A percentile compares a stretch with the other conserved stretches of the same genome.
These are phyloP conservation scores for Marasmarcha lunaedactyla DNA, from an alignment of 2,888 invertebrate genomes.

Conservation along the genomic window DNA sequence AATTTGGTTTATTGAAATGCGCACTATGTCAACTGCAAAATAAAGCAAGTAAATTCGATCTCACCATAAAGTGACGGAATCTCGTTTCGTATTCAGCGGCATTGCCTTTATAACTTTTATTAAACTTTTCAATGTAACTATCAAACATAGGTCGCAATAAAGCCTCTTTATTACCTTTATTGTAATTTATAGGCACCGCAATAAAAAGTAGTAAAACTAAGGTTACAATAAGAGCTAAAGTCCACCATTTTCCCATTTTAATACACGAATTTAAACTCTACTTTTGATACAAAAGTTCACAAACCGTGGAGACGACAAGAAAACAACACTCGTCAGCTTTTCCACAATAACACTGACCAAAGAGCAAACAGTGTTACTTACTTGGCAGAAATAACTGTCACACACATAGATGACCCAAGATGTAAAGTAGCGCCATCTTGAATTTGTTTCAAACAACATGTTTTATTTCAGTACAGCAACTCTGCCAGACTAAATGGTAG, in stretches of 20 bases:
- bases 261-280: not conserved
- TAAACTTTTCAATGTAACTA: conserved; percentile 60
- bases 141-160: conserved; percentile 48
- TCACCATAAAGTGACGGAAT: conserved; percentile 66
- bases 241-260: conserved; percentile 56
- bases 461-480: too few relatives aligned
- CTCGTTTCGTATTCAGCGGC: conserved; percentile 57
- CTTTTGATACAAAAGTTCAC: not conserved
- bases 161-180: conserved; percentile 23
- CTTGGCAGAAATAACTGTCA: too few relatives aligned
- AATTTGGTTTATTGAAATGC: not conserved
- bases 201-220: conserved; percentile 44
- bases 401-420: too few relatives aligned
- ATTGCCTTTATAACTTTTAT: conserved; percentile 62
- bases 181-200: conserved; percentile 39
- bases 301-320: too few relatives aligned
- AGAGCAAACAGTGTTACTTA: too few relatives aligned
- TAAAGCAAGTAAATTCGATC: conserved; percentile 9
- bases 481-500: too few relatives aligned
- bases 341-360: too few relatives aligned
- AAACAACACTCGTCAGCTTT: too few relatives aligned
- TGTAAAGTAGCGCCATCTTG: too few relatives aligned
- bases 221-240: conserved; percentile 39
- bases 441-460: too few relatives aligned
- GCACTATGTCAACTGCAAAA: not conserved